Conservation (phyloP, 2,113 vertebrate genomes). For the Spilogale gracilis region DNA sequence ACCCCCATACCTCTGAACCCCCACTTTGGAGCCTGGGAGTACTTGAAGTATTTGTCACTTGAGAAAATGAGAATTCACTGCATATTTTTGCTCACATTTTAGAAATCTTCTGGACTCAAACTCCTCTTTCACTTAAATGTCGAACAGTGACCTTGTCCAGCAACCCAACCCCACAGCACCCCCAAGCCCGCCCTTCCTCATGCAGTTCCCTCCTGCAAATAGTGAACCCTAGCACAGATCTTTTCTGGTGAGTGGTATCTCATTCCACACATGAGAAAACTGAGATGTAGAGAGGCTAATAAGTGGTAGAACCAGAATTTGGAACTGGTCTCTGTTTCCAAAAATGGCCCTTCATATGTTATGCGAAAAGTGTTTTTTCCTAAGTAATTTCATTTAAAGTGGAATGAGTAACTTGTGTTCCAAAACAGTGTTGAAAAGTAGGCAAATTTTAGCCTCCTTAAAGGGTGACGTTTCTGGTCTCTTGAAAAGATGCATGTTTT, state of each 20-base stretch:
- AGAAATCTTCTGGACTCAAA: neutral
- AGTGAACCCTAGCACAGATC: neutral
- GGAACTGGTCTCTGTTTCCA: neutral
- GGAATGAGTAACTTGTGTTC: neutral
- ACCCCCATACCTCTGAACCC: neutral
- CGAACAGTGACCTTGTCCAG: neutral
- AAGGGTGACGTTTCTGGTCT: neutral
- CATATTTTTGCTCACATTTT: neutral
- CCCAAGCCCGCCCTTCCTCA: neutral
- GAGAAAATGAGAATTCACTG: conserved; percentile 15
- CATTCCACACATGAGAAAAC: neutral
- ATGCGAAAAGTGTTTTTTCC: neutral
- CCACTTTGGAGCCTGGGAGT: neutral
- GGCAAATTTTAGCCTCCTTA: neutral
- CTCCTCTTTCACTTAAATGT: neutral
- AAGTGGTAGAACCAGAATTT: neutral
- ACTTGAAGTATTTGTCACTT: neutral
- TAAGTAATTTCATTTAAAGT: neutral
- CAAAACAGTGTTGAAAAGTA: neutral
- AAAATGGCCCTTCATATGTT: neutral
- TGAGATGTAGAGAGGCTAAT: neutral
- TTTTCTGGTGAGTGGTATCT: neutral
- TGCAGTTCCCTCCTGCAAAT: neutral
- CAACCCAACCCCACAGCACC: neutral
- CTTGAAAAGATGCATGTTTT: neutral